Base-by-base conservation (phyloP, 2,888 invertebrate species). In the Harpagoxenus sublaevis region DNA sequence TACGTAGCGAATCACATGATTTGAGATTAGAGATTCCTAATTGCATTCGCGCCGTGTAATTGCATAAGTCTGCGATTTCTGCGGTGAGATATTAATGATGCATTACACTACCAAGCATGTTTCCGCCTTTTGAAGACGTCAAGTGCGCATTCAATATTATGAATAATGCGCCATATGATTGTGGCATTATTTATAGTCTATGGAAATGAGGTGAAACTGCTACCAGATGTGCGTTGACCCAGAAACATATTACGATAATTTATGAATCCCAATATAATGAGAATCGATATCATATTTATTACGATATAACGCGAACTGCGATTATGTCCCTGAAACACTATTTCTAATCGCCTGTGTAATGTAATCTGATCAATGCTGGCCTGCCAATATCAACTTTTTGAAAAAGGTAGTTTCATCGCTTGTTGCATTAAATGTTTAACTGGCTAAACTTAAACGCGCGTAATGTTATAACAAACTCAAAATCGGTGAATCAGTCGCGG, bases 81-180 rank as follows among this genome's bases (percentile, higher is more conserved):
- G 68, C 68, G 28, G 15, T 4, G 66, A 42, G 53, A 66, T 68
- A 75, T 78, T 78, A 78, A 78, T 78, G 77, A 78, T 28, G 68
- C 66, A 68, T 78, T 78, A 55, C 68, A 66, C 65, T 42, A 53
- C 15, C 68, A 55, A 42, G 28, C 68, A 31, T 66, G 28, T 53
- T 78, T 78, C 68, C 75, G 48, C 23, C 48, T 51, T 75, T 51
- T 51, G 68, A 78, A 66, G 55, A 66, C 77, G 68, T 78, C 66
- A 53, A 68, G 68, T 5, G 66, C 39, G 28, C 23, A 8, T 68
- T 28, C 31, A 53, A 23, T 68, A 42, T 78, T 66, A 78, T 57
- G 68, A 78, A n/a, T 78, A 68, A 78, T 78, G 55, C 42, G 42
- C 55, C 70, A 42, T 15, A 10, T 42, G 70, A 78, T 78, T 31